Evolutionary conservation across 2,888 invertebrate genomes (phyloP).

Genomic region (Spisula solida): DNA sequence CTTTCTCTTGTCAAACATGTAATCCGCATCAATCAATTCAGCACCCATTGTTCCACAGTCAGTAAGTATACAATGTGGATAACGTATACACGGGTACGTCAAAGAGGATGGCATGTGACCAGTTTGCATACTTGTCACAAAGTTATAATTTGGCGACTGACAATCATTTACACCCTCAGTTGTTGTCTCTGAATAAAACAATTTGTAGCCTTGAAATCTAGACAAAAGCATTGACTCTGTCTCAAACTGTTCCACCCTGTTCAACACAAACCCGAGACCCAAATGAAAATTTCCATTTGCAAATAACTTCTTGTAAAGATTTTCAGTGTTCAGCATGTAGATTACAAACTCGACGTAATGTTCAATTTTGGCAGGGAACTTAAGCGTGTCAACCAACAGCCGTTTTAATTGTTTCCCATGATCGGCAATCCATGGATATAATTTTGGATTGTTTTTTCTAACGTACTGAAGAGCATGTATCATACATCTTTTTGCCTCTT

Average conservation of each 20-base stretch:
- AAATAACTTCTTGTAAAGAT: slow-evolving; percentile 16
- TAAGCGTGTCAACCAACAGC: not conserved
- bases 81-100: slow-evolving; percentile 30
- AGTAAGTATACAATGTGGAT: slow-evolving; percentile 34
- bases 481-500: not conserved
- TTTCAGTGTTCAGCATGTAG: slow-evolving; percentile 31
- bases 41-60: slow-evolving; percentile 39
- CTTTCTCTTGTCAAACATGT: slow-evolving; percentile 15
- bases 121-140: slow-evolving; percentile 36
- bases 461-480: slow-evolving; percentile 16
- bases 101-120: slow-evolving; percentile 38
- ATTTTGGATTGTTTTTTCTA: slow-evolving; percentile 16
- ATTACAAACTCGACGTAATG: slow-evolving; percentile 34
- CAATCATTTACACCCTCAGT: slow-evolving; percentile 33
- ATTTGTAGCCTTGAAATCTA: slow-evolving; percentile 33
- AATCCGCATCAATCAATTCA: slow-evolving; percentile 26
- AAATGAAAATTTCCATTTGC: slow-evolving; percentile 33
- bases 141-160: slow-evolving; percentile 33
- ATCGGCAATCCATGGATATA: slow-evolving; percentile 32
- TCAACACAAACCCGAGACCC: slow-evolving; percentile 28
- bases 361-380: slow-evolving; percentile 11
- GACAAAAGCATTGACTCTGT: slow-evolving; percentile 35
- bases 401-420: slow-evolving; percentile 21
- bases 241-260: slow-evolving; percentile 33
- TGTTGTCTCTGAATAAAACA: slow-evolving; percentile 38